Base-by-base conservation (phyloP, 2,113 vertebrate species). In the Gadus macrocephalus region DNA sequence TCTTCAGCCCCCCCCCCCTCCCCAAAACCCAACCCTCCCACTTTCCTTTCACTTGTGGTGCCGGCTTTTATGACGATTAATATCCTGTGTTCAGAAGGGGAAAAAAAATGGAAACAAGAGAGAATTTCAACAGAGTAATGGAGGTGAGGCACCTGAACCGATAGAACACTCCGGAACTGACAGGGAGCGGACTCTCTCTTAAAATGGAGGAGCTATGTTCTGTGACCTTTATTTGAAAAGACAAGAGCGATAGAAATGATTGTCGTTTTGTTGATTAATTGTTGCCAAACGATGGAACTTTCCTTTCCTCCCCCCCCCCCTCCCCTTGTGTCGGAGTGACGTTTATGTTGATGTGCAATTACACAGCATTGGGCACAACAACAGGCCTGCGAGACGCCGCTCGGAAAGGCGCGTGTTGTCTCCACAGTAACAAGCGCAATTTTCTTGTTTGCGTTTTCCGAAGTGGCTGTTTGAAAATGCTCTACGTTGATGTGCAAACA, bases 261-360 rank as follows among this genome's bases (percentile, higher is more conserved):
- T 28, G 58, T 15, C 62, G n/a, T 53, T 31, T 64, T 73, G 25
- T 71, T 31, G 68, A 70, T 80, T 72, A 74, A 67, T 81, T 72
- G 73, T 55, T 59, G 71, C 77, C 17, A 67, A 71, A 61, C 20
- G 66, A 68, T 2, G 15, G 25, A 71, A 74, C 20, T n/a, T 62
- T 69, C 72, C 59, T n/a, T 28, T 17, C 62, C 69, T 69, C 49
- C 19, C 56, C 61, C 74, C 72, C 16, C 72, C 16, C 66, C 49
- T 64, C 62, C 38, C 66, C 56, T 53, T 53, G 38, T 2, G 31
- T 63, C 49, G 58, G 53, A 56, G 28, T 72, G 76, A 80, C 62
- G 49, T 78, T 77, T 74, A 71, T 59, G 64, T 77, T 81, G 67
- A 81, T 72, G 55, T 67, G 31, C 62, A 77, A 77, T 74, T 82